Base-by-base conservation (phyloP, 1,140 invertebrate genomes). In the Trichomalopsis sarcophagae region DNA sequence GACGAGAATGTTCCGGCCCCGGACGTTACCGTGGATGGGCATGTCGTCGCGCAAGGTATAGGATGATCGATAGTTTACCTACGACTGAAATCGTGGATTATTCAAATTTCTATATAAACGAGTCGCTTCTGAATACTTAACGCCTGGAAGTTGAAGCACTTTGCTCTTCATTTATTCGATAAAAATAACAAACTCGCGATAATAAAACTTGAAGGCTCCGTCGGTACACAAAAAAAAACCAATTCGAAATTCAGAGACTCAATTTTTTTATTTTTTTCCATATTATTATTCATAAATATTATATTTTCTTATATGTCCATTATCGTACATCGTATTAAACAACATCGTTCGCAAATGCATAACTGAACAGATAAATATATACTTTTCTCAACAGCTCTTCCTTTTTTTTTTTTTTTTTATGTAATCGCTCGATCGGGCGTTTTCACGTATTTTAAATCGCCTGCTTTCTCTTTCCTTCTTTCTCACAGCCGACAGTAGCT, bases 231-330 rank as follows among this genome's bases (percentile, higher is more conserved):
- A 27, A 27, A 27, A 27, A 27, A 27, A 27, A 27, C 27, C 3
- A 14, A 66, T 6, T 66, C 9, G 66, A 66, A 79, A 10, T 79
- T 30, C 23, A 62, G 23, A 78, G 76, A 78, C 23, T 79, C 44
- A 27, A n/a, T 66, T 17, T 79, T 75, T 33, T 62, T 75, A 44
- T 44, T 79, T 79, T 66, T 66, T 82, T 82, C 44, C n/a, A 6
- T 78, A 21, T 69, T 84, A n/a, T 47, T 69, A 78, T 69, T 47
- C 75, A 84, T 69, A 78, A 76, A 84, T 50, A 84, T 68, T 69
- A 69, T 71, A 80, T 17, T 83, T 82, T n/a, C 62, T 82, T 40
- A n/a, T 44, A 76, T 40, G 66, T 75, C 33, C 10, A 66, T 75
- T 76, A 66, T 66, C 27, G 55, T 62, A 79, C 30, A 79, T 66